Percentiles rank a stretch among this genome's conserved stretches.
These are phyloP conservation scores for Drosophila melanosoma DNA, from an alignment of 2,888 invertebrate species.

Conservation along the genomic window DNA sequence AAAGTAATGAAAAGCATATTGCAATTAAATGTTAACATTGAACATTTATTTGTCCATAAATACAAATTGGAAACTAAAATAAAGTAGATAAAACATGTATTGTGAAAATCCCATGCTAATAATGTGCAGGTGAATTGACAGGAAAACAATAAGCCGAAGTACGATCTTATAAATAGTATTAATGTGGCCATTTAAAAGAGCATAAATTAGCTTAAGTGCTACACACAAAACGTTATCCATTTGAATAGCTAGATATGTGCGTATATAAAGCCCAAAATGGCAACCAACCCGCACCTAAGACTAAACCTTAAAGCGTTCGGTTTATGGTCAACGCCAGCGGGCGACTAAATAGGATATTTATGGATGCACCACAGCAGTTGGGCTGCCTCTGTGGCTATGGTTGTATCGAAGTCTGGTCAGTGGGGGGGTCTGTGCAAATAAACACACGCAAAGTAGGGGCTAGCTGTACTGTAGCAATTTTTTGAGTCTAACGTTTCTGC, in stretches of 20 bases:
- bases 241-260: constrained; percentile 27
- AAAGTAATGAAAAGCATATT: not conserved
- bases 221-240: not conserved
- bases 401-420: not conserved
- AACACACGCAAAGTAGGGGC: constrained; percentile 57
- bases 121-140: not conserved
- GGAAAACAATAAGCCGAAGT: not conserved
- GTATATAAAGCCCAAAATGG: constrained; percentile 30
- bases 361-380: constrained; percentile 60
- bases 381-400: not conserved
- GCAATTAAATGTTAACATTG: not conserved
- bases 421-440: constrained; percentile 28
- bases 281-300: constrained; percentile 34
- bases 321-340: constrained; percentile 56
- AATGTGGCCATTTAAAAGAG: constrained; percentile 2
- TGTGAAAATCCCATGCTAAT: not conserved
- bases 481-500: constrained; percentile 72
- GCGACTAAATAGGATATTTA: constrained; percentile 63
- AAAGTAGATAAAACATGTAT: not conserved
- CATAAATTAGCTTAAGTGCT: constrained; percentile 9
- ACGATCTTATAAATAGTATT: not conserved
- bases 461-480: constrained; percentile 26
- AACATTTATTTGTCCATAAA: not conserved
- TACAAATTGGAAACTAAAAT: not conserved
- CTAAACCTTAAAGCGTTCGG: constrained; percentile 60